Base-by-base conservation (phyloP, 2,113 vertebrate genomes). In the Mustela nigripes region DNA sequence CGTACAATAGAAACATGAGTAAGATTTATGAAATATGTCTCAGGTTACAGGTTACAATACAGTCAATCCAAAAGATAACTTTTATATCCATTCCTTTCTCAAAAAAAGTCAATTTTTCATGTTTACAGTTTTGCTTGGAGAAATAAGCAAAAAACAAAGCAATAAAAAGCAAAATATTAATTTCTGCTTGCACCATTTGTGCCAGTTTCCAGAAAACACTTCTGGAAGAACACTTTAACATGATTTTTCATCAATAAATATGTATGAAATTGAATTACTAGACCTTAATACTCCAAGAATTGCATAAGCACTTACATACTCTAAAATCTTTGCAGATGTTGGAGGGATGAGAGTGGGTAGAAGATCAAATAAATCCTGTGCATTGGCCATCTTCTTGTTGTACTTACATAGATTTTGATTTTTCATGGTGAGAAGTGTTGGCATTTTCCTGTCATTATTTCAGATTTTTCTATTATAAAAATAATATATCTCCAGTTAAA, bases 391-490 rank as follows among this genome's bases (percentile, higher is more conserved):
- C 36, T 92, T 58, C 62, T 73, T 71, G 16, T 24, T 62, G 0
- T 31, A 18, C 5, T 69, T 78, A 22, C 2, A 1, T 11, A 63
- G 67, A 56, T 74, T 63, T 97, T 28, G 78, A 5, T 73, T 45
- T 39, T 33, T 22, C 53, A 48, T 2, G 12, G 63, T 50, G 45
- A 76, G 58, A 15, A 48, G n/a, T 26, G 18, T 5, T 85, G 53
- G 26, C 42, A 33, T 62, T 94, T 69, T 69, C 28, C 15, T 80
- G 4, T 67, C 26, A 50, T 74, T 69, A 65, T 24, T n/a, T 86
- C 80, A 78, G 7, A 69, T 92, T 91, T 93, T 96, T 74, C 86
- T 48, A 22, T 67, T 79, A 91, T n/a, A 65, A 91, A 96, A 93
- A 33, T 42, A 96, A 62, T 65, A 4, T 65, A 31, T 81, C n/a